A percentile compares a stretch with the other conserved stretches of the same genome.
phyloP scores from a whole-genome alignment of 2,797 vertebrate species.

The Eidolon dupreanum region DNA sequence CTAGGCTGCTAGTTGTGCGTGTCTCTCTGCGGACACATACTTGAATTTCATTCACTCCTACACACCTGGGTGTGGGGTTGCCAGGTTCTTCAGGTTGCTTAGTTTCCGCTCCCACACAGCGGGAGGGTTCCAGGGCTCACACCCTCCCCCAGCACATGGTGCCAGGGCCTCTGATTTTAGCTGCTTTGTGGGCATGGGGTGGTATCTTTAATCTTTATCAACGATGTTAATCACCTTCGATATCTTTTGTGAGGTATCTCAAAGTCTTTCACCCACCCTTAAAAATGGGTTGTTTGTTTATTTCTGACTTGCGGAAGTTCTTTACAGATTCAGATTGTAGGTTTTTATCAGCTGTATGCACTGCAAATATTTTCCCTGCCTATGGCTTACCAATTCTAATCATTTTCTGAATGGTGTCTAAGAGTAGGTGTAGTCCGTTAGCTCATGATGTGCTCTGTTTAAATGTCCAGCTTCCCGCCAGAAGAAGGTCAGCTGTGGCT shows the following conservation, averaged over 20 bases:
- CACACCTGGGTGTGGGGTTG: not conserved
- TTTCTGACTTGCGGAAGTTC: not conserved
- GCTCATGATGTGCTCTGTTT: not conserved
- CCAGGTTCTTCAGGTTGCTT: not conserved
- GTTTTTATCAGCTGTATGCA: not conserved
- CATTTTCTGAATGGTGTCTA: not conserved
- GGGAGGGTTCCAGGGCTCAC: not conserved
- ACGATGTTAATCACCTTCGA: not conserved
- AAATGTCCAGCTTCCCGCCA: not conserved
- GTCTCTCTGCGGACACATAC: not conserved
- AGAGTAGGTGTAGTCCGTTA: not conserved
- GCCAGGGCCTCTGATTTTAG: not conserved
- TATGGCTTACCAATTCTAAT: not conserved
- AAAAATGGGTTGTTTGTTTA: not conserved
- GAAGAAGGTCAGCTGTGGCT: not conserved
- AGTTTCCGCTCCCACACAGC: not conserved
- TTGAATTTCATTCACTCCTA: not conserved
- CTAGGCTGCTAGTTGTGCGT: fast-evolving
- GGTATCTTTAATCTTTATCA: not conserved
- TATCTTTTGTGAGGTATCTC: not conserved
- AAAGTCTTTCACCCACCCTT: not conserved
- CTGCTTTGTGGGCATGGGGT: not conserved
- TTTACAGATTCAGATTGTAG: not conserved
- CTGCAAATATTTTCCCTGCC: not conserved
- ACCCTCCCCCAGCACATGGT: not conserved